phyloP scores from a whole-genome alignment of 2,113 vertebrate genomes.

The Polypterus bichir region DNA sequence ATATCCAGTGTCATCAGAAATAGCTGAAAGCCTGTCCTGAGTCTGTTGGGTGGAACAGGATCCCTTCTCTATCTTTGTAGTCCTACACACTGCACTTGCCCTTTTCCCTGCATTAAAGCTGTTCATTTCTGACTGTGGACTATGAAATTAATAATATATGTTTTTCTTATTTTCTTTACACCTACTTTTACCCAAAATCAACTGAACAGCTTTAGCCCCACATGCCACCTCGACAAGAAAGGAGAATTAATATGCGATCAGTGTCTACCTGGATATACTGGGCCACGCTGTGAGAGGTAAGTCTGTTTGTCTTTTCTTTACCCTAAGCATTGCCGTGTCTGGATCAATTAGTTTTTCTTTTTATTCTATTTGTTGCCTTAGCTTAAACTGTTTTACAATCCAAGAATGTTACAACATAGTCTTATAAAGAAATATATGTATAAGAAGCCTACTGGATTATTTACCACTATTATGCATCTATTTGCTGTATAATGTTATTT shows the following conservation, averaged over 20 bases:
- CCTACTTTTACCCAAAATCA: conserved; percentile 34
- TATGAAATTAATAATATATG: conserved; percentile 34
- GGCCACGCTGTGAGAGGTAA: conserved; percentile 84
- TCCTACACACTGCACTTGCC: conserved; percentile 21
- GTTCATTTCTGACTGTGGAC: conserved; percentile 20
- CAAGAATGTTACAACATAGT: no score
- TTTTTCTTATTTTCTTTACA: conserved; percentile 36
- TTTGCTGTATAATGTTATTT: no score
- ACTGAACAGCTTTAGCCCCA: conserved; percentile 81
- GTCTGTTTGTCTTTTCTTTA: conserved; percentile 6
- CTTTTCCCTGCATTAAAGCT: conserved; percentile 25
- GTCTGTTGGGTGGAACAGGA: conserved; percentile 35
- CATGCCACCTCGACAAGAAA: conserved; percentile 59
- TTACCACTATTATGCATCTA: no score
- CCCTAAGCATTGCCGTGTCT: not conserved
- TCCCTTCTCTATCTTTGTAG: conserved; percentile 41
- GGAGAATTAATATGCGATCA: conserved; percentile 71
- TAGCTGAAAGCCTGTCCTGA: conserved; percentile 43
- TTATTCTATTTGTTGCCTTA: no score
- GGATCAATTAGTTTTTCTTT: no score
- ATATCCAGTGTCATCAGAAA: conserved; percentile 48
- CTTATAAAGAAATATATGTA: no score
- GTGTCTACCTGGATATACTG: conserved; percentile 65
- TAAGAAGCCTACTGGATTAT: no score
- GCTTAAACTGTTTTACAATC: no score